Percentiles rank a stretch among this genome's conserved stretches.
Evolutionary conservation across 2,797 vertebrate species (phyloP).

Genomic region (Eidolon dupreanum): DNA sequence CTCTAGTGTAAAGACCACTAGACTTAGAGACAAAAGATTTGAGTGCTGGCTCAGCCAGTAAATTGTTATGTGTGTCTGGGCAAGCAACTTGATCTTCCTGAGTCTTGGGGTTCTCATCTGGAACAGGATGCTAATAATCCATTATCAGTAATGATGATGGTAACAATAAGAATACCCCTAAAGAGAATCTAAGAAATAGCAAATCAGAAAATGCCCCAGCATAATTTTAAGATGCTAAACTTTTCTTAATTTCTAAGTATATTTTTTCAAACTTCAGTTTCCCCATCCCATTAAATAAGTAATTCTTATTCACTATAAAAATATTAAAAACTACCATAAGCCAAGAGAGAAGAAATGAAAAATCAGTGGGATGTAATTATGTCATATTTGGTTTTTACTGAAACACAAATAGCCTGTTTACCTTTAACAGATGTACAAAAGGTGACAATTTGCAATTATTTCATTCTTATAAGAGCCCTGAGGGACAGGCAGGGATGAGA

Average conservation of each 20-base stretch:
- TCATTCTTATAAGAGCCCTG: not conserved
- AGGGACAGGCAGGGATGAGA: not conserved
- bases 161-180: not conserved
- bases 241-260: not conserved
- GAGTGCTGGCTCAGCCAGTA: not conserved
- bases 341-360: slow-evolving; percentile 24
- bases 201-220: not conserved
- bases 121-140: not conserved
- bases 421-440: not conserved
- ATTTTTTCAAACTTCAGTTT: slow-evolving; percentile 25
- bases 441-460: slow-evolving; percentile 27
- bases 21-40: not conserved
- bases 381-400: not conserved
- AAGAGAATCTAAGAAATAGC: not conserved
- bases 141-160: not conserved
- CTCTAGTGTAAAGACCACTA: not conserved
- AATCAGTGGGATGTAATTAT: not conserved
- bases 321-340: not conserved
- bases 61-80: not conserved
- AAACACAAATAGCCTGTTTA: not conserved
- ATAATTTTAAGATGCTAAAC: slow-evolving; percentile 13
- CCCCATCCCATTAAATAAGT: slow-evolving; percentile 13
- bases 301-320: slow-evolving; percentile 21
- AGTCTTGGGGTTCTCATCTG: not conserved
- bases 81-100: not conserved